Base-by-base conservation (phyloP, 2,888 invertebrate species). In the Aquatica leii region DNA sequence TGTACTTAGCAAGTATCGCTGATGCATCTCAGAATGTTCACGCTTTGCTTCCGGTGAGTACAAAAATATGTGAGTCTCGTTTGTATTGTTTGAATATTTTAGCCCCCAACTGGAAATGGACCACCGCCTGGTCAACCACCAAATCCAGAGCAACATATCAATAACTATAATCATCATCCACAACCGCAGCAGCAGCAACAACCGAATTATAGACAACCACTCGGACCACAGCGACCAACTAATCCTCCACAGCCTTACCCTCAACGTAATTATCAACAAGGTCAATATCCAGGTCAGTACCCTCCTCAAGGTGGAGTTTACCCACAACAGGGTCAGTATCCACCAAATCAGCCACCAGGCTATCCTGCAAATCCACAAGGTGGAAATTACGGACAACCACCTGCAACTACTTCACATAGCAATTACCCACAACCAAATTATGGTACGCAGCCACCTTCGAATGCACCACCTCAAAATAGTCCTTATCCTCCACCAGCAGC, bases 1-100 rank as follows among this genome's bases (percentile, higher is more conserved):
- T 98, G 0, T 98, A 97, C 81, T 85, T 99, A 73, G 97, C 98
- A 6, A 95, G 96, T 20, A 88, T 98, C 64, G 98, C 98, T n/a
- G 98, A 99, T 84, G 91, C 95, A 14, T 93, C 93, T 78, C 96
- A 96, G 84, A 97, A 95, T 82, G 92, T 97, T 69, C 92, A 94
- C 78, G 89, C 91, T 60, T 86, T 96, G 73, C 84, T 97, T 76
- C 97, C 97, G 76, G 96, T 96, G 87, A 88, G 86, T 82, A n/a
- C 21, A 37, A 6, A 11, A 5, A 6, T 37, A 12, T 37, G 37
- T 37, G 14, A 37, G 9, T n/a, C n/a, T n/a, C n/a, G n/a, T n/a
- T n/a, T n/a, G n/a, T n/a, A n/a, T n/a, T n/a, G n/a, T n/a, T n/a
- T n/a, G n/a, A n/a, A 21, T 35, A 34, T 88, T 87, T 20, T 86